Conservation (phyloP, 2,113 vertebrate genomes). For the Pangasianodon hypophthalmus region DNA sequence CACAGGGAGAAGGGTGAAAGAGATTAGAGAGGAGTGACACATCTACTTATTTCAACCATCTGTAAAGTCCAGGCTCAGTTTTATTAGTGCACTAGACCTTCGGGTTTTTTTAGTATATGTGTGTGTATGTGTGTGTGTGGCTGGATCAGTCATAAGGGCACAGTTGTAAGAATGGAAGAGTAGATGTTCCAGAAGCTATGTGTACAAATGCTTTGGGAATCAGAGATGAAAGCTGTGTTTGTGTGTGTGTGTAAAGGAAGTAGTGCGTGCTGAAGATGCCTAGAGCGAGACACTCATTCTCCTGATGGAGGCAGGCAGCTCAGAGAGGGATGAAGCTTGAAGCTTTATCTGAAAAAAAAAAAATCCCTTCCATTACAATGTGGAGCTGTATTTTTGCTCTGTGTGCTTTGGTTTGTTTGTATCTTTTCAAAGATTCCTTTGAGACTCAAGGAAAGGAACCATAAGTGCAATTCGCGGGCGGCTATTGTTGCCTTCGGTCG, state of each 20-base stretch:
- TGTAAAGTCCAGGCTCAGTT: constrained; percentile 54
- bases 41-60: constrained; percentile 65
- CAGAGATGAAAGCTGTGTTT: constrained; percentile 9
- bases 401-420: not conserved
- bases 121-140: not conserved
- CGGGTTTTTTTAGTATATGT: not conserved
- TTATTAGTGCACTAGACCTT: constrained; percentile 60
- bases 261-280: not conserved
- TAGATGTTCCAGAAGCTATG: constrained; percentile 48
- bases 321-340: not conserved
- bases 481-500: not conserved
- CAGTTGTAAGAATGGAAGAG: not conserved
- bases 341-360: constrained; percentile 12
- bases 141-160: constrained; percentile 24
- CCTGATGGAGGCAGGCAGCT: constrained; percentile 19
- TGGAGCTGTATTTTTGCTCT: constrained; percentile 1
- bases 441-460: not conserved
- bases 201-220: constrained; percentile 22
- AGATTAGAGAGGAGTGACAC: constrained; percentile 65
- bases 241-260: not conserved
- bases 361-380: not conserved
- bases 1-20: constrained; percentile 46
- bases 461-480: not conserved
- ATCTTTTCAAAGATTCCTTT: not conserved
- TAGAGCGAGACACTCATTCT: constrained; percentile 11